Conservation (phyloP, 2,113 vertebrate genomes). For the Rhinichthys klamathensis region DNA sequence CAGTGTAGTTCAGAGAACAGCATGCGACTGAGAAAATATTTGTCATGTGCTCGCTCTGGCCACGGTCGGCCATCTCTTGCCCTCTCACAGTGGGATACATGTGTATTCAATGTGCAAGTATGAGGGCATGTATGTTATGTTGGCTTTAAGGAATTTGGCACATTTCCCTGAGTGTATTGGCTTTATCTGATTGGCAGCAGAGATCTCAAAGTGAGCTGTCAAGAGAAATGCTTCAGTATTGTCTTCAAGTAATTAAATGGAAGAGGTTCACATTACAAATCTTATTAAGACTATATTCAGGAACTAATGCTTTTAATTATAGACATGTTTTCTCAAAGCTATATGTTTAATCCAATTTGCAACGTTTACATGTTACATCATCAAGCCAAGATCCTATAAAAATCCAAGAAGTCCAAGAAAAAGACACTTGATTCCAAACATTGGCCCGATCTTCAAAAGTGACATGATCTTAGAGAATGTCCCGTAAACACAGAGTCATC, state of each 20-base stretch:
- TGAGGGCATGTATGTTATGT: constrained; percentile 35
- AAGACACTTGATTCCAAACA: neutral
- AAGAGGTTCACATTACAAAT: neutral
- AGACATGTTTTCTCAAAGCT: neutral
- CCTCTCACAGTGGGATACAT: constrained; percentile 50
- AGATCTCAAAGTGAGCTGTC: neutral
- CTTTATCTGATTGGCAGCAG: constrained; percentile 26
- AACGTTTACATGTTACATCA: constrained; percentile 3
- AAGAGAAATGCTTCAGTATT: constrained; percentile 16
- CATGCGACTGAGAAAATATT: constrained; percentile 62
- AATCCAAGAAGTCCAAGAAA: neutral
- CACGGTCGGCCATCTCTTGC: constrained; percentile 37
- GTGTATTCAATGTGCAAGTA: constrained; percentile 30
- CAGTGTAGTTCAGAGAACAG: constrained; percentile 57
- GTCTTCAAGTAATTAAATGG: neutral
- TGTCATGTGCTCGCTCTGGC: constrained; percentile 52
- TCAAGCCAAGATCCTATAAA: constrained; percentile 4
- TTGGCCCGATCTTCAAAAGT: neutral
- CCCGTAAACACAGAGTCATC: neutral
- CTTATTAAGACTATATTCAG: neutral
- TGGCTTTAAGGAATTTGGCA: constrained; percentile 57
- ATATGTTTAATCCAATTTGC: neutral
- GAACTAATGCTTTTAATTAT: constrained; percentile 9
- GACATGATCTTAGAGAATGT: neutral
- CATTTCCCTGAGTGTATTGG: neutral